Evolutionary conservation across 2,113 vertebrate species (phyloP), one percentile per base, ranked within the genome.

Genomic region (Ranitomeya variabilis): DNA sequence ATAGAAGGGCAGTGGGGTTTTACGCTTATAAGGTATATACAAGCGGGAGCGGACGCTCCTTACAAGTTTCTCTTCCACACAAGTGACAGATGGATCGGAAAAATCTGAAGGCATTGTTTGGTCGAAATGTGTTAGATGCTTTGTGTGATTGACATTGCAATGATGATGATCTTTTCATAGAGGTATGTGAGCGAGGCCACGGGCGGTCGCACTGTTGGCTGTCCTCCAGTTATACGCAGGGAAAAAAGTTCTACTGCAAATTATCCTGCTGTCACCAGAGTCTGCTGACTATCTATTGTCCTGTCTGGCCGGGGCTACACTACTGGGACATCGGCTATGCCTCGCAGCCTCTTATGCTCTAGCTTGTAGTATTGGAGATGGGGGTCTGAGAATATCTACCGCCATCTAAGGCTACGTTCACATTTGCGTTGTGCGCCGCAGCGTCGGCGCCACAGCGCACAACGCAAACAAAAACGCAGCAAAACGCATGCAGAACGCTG

Each of bases 1-100:
- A 95, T 93, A 92, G 94, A 93, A 94, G 93, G 93, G 95, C 95
- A 95, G 93, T 92, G 94, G 92, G 93, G 92, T 93, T 95, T 95
- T 93, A 94, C 95, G 96, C 96, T 96, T 97, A 97, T 97, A 97
- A 96, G 96, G 96, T 95, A 96, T 96, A 95, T 95, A 94, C 93
- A 95, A 94, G 94, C 93, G 94, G 93, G 93, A 93, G 92, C 92
- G 92, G 89, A 94, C 93, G 31, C 93, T 93, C 31, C 37, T 51
- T 9, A 37, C 64, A 66, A n/a, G 64, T 16, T 37, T 45, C 71
- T 0, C 9, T 1, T 45, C 45, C 69, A 74, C 71, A 76, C 73
- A 51, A 76, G 37, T 21, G 73, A 51, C 31, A 8, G 15, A 52
- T 52, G 73, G 16, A 51, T 76, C 7, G 37, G 9, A 51, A 74